A percentile compares a stretch with the other conserved stretches of the same genome.
phyloP scores from a whole-genome alignment of 2,797 vertebrate genomes.

The Mormyrops attenuatus region DNA sequence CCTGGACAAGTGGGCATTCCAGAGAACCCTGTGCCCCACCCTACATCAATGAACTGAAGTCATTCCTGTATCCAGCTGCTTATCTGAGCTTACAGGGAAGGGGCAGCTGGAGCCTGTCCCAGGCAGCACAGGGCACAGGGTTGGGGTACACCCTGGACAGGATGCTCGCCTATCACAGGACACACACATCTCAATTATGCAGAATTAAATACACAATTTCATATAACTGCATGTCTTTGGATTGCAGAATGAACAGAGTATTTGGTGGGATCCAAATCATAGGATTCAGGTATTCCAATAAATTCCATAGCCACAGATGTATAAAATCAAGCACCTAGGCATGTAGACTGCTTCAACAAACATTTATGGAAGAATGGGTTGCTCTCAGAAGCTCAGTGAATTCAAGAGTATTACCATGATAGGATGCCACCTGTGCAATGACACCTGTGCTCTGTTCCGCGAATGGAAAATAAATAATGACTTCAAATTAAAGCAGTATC shows the following conservation, averaged over 20 bases:
- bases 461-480: too few relatives aligned
- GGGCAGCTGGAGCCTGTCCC: background rate
- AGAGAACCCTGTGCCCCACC: background rate
- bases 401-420: too few relatives aligned
- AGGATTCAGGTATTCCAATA: too few relatives aligned
- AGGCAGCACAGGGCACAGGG: background rate
- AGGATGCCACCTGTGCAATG: too few relatives aligned
- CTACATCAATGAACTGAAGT: background rate
- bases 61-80: background rate
- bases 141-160: background rate
- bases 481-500: too few relatives aligned
- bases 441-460: too few relatives aligned
- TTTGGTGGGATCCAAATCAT: background rate
- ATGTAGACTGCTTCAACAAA: too few relatives aligned
- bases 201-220: background rate
- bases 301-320: too few relatives aligned
- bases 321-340: too few relatives aligned
- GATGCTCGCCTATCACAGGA: background rate
- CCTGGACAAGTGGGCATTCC: background rate
- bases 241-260: background rate
- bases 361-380: too few relatives aligned
- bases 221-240: background rate
- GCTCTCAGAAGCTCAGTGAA: too few relatives aligned
- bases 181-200: background rate
- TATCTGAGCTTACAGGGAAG: background rate